A percentile compares a stretch with the other conserved stretches of the same genome.
Conservation (phyloP, 1,140 invertebrate species). For the Calephelis nemesis region DNA sequence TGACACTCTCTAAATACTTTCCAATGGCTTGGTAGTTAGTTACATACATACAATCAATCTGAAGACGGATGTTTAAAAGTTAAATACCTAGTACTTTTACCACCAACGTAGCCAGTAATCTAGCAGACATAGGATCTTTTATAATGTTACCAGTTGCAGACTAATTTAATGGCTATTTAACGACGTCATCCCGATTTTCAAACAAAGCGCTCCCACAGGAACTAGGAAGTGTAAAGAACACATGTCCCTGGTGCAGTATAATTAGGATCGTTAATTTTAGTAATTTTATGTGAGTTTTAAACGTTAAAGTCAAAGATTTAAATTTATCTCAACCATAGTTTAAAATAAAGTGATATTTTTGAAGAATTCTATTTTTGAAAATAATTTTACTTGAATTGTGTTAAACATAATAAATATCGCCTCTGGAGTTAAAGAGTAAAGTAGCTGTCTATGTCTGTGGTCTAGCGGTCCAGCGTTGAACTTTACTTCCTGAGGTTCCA, state of each 20-base stretch:
- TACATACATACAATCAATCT: too few relatives aligned
- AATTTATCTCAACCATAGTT: background rate
- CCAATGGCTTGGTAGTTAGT: too few relatives aligned
- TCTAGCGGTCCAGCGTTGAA: too few relatives aligned
- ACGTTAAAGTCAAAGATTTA: conserved; percentile 20
- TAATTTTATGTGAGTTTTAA: conserved; percentile 26
- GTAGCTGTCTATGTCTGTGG: too few relatives aligned
- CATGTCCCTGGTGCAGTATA: conserved; percentile 22
- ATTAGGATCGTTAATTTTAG: conserved; percentile 15
- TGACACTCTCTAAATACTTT: too few relatives aligned
- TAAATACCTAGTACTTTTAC: too few relatives aligned
- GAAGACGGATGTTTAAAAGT: too few relatives aligned
- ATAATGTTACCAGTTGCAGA: background rate
- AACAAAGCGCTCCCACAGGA: conserved; percentile 9
- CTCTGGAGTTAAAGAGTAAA: too few relatives aligned
- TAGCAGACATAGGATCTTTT: background rate
- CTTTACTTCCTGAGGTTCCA: too few relatives aligned
- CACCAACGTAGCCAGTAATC: too few relatives aligned
- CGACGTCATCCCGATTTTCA: conserved; percentile 5
- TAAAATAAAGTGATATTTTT: background rate
- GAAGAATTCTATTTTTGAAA: background rate
- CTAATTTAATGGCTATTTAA: conserved; percentile 25
- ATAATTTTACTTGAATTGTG: too few relatives aligned
- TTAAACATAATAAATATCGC: too few relatives aligned
- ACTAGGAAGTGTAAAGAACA: conserved; percentile 15